Percentiles rank a stretch among this genome's conserved stretches.
Conservation (phyloP, 2,797 vertebrate genomes). For the Decapterus maruadsi region DNA sequence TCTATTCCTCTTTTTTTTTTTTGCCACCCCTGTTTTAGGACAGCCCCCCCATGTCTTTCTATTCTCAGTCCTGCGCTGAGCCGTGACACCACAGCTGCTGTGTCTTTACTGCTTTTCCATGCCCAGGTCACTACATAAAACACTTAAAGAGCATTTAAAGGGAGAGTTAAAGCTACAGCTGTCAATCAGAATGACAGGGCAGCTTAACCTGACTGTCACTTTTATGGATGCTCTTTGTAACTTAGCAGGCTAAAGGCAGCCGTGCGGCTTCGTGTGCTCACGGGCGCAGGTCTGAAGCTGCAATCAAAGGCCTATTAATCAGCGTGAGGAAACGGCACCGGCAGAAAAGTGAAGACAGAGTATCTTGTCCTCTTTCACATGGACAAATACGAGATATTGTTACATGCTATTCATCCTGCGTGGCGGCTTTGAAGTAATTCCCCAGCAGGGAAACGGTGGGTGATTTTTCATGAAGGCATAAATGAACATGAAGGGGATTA, state of each 20-base stretch:
- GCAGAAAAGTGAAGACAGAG: conserved; percentile 69
- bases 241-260: conserved; percentile 29
- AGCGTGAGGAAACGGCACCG: conserved; percentile 57
- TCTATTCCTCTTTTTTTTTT: conserved; percentile 31
- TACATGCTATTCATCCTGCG: conserved; percentile 76
- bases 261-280: neutral
- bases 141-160: conserved; percentile 67
- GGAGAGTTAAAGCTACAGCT: conserved; percentile 74
- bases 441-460: conserved; percentile 43
- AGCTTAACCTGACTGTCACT: conserved; percentile 61
- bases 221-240: conserved; percentile 54
- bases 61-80: conserved; percentile 71
- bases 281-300: conserved; percentile 37
- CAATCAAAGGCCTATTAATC: conserved; percentile 82
- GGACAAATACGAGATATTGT: conserved; percentile 79
- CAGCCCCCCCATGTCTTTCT: conserved; percentile 60
- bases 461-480: conserved; percentile 73
- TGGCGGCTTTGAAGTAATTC: conserved; percentile 71
- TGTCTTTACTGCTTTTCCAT: conserved; percentile 69
- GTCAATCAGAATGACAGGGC: conserved; percentile 71
- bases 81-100: conserved; percentile 76
- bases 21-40: conserved; percentile 33
- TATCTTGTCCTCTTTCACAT: conserved; percentile 73
- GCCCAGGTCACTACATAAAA: conserved; percentile 75
- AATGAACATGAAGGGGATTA: conserved; percentile 66